A percentile compares a stretch with the other conserved stretches of the same genome.
phyloP scores from a whole-genome alignment of 2,113 vertebrate genomes.

The Chaetodon trifascialis region DNA sequence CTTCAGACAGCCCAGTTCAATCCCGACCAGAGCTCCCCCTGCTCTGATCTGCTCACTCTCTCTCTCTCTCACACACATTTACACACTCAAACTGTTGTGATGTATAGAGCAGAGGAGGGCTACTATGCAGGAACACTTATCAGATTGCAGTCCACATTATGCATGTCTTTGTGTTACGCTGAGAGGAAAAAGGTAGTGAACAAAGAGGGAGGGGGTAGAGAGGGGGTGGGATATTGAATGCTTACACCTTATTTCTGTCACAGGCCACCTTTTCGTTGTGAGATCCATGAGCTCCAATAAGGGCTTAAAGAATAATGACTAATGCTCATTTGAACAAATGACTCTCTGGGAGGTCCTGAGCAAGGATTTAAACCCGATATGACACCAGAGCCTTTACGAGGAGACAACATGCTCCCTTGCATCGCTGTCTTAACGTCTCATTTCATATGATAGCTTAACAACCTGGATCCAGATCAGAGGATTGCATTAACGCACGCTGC shows the following conservation, averaged over 20 bases:
- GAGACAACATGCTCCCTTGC: slow-evolving; percentile 54
- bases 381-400: slow-evolving; percentile 72
- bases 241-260: slow-evolving; percentile 85
- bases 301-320: slow-evolving; percentile 82
- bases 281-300: slow-evolving; percentile 77
- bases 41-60: slow-evolving; percentile 74
- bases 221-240: slow-evolving; percentile 80
- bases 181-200: slow-evolving; percentile 67
- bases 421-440: slow-evolving; percentile 56
- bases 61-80: slow-evolving; percentile 21
- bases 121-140: slow-evolving; percentile 84
- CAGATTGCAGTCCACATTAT: slow-evolving; percentile 86
- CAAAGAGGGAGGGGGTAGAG: slow-evolving; percentile 46
- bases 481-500: slow-evolving; percentile 29
- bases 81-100: slow-evolving; percentile 77
- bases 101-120: slow-evolving; percentile 86
- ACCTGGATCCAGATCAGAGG: slow-evolving; percentile 62
- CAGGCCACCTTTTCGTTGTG: slow-evolving; percentile 80
- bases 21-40: slow-evolving; percentile 89
- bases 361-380: slow-evolving; percentile 74
- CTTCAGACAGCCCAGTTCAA: slow-evolving; percentile 95
- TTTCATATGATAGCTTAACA: slow-evolving; percentile 63
- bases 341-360: slow-evolving; percentile 75
- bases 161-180: slow-evolving; percentile 83
- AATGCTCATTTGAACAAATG: slow-evolving; percentile 85